Evolutionary conservation across 2,888 invertebrate genomes (phyloP), one percentile per base, ranked within the genome.

Genomic region (Rhaphigaster nebulosa): DNA sequence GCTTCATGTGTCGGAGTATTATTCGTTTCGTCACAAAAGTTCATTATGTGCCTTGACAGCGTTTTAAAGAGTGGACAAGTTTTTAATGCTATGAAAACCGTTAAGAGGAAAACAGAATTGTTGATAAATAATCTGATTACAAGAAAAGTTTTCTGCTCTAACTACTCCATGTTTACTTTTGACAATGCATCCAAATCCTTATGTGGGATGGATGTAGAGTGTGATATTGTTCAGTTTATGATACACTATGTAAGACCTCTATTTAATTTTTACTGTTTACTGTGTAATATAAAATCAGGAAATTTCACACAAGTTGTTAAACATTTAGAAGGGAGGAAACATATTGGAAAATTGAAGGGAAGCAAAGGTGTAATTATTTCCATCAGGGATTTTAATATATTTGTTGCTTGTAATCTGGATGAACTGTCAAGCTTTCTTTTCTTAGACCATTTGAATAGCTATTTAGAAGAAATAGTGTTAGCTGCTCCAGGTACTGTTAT

Each of bases 401-500:
- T 90, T 23, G 41, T 90, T 87, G 26, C 56, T 29, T 84, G 80
- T 76, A 87, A 70, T 41, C 34, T 90, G 13, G 38, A 90, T 26
- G 80, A 56, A 29, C 54, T 90, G 18, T 56, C 80, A 50, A 90
- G 56, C 41, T 90, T 90, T 8, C 26, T 90, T 29, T 45, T 80
- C 38, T 34, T 90, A 38, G 54, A 76, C 10, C 90, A 90, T 38
- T 29, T 41, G 10, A 90, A 90, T 38, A 54, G 84, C 18, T 90
- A 34, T 76, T 60, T 90, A 41, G 90, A 90, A 87, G 90, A 90
- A 56, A 56, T 90, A 80, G 41, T 90, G 20, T 26, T 90, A 34
- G 84, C 84, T 76, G 29, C 29, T 26, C 4, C 52, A 6, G 84
- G 50, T 5, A 80, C 38, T 54, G 38, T 90, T 5, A 15, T 84